Evolutionary conservation across 2,888 invertebrate genomes (phyloP).

Genomic region (Orthonychiurus folsomi): DNA sequence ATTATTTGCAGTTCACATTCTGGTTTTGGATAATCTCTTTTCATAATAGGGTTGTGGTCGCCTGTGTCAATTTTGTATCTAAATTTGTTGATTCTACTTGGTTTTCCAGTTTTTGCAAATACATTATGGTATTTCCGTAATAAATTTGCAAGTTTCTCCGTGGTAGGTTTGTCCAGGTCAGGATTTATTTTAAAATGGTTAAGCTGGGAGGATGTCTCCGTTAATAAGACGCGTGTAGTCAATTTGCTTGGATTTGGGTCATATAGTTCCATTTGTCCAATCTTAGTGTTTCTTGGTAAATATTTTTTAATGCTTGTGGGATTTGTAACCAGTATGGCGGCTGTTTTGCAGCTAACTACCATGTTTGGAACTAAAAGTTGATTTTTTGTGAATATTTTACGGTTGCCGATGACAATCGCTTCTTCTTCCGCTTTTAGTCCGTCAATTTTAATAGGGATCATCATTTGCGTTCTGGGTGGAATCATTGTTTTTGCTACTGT

Average conservation of each 20-base stretch:
- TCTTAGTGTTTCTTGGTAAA: too few relatives aligned
- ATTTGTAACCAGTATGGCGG: neutral
- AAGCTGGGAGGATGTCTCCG: neutral
- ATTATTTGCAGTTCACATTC: slow-evolving; percentile 4
- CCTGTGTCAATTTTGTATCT: slow-evolving; percentile 3
- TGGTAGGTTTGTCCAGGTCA: neutral
- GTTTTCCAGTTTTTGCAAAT: neutral
- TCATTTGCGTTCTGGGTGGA: neutral
- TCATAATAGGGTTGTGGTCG: neutral
- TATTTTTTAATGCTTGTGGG: neutral
- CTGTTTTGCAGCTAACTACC: neutral
- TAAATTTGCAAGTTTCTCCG: neutral
- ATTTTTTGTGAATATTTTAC: neutral
- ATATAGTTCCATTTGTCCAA: too few relatives aligned
- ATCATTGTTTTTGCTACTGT: neutral
- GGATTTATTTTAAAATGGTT: neutral
- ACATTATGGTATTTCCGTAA: neutral
- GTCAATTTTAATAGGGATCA: neutral
- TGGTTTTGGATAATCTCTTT: neutral
- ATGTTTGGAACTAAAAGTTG: neutral
- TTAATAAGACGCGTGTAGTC: too few relatives aligned
- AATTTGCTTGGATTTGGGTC: too few relatives aligned
- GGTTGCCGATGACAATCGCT: neutral
- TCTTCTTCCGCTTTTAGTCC: neutral
- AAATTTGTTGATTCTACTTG: neutral